These are phyloP conservation scores for Drosophila ohnishii DNA, from an alignment of 1,140 invertebrate species.

Conservation along the genomic window DNA sequence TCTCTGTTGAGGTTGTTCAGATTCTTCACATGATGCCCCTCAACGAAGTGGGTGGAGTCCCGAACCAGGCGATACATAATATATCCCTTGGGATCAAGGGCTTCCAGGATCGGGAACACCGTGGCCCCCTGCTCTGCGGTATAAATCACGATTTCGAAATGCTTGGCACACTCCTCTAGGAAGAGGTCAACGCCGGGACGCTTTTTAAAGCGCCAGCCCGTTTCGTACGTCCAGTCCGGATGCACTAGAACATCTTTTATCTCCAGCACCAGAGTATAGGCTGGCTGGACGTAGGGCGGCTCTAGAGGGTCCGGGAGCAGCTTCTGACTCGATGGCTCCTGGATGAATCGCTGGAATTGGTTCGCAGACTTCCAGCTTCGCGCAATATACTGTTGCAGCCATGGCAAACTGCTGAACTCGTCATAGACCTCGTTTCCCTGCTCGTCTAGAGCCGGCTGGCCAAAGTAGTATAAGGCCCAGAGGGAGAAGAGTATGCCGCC, in stretches of 20 bases:
- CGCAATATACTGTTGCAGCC: slow-evolving; percentile 88
- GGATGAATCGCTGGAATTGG: slow-evolving; percentile 92
- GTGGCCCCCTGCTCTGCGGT: slow-evolving; percentile 96
- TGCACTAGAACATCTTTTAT: slow-evolving; percentile 98
- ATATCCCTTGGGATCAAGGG: slow-evolving; percentile 93
- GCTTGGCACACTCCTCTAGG: slow-evolving; percentile 93
- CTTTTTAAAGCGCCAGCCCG: slow-evolving; percentile 95
- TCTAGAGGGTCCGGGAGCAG: slow-evolving; percentile 96
- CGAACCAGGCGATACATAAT: slow-evolving; percentile 96
- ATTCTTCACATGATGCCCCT: slow-evolving; percentile 98
- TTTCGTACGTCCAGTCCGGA: slow-evolving; percentile 97
- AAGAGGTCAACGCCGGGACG: slow-evolving; percentile 98
- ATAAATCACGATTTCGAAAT: slow-evolving; percentile 98
- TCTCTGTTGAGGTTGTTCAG: slow-evolving; percentile 97
- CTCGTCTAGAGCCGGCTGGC: slow-evolving; percentile 88
- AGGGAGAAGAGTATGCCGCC: slow-evolving; percentile 84
- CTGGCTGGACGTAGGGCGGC: slow-evolving; percentile 96
- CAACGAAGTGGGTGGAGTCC: slow-evolving; percentile 97
- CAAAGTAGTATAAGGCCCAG: slow-evolving; percentile 87
- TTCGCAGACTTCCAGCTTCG: slow-evolving; percentile 89
- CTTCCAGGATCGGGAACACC: slow-evolving; percentile 96
- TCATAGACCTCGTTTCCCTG: slow-evolving; percentile 90
- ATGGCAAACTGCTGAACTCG: slow-evolving; percentile 90
- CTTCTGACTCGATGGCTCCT: slow-evolving; percentile 97
- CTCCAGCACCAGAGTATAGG: slow-evolving; percentile 98